Conservation (phyloP, 2,888 invertebrate genomes). For the Eurytoma adleriae region DNA sequence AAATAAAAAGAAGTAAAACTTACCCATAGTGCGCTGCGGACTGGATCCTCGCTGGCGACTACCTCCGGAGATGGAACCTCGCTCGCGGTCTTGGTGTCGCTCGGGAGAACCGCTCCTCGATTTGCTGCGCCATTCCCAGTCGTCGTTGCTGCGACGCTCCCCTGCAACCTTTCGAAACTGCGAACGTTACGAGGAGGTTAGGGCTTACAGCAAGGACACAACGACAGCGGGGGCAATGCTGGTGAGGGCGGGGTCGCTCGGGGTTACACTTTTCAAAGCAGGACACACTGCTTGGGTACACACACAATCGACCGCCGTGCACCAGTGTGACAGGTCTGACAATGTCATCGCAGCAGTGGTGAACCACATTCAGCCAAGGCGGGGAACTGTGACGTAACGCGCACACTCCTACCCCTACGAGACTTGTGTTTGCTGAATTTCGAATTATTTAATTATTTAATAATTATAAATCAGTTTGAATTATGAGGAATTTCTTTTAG, state of each 20-base stretch:
- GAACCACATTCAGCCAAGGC: conserved; percentile 4
- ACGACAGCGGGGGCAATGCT: conserved; percentile 19
- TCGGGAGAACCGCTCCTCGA: conserved; percentile 74
- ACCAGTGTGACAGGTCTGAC: background rate
- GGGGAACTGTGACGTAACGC: background rate
- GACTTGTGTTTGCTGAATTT: too few species aligned
- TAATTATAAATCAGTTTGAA: too few species aligned
- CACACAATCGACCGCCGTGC: too few species aligned
- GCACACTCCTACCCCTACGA: too few species aligned
- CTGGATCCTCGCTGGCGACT: conserved; percentile 68
- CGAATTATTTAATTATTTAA: too few species aligned
- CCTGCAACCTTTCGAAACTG: conserved; percentile 77
- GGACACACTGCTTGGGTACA: background rate
- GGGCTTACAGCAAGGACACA: conserved; percentile 46
- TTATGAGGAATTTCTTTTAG: too few species aligned
- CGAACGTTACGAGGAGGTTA: conserved; percentile 67
- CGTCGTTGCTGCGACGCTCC: conserved; percentile 73
- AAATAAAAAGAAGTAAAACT: conserved; percentile 30
- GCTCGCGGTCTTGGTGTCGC: conserved; percentile 74
- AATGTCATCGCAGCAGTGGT: background rate
- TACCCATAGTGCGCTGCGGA: conserved; percentile 68
- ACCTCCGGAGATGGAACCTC: conserved; percentile 24
- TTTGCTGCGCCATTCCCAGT: conserved; percentile 75
- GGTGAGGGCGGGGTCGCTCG: background rate
- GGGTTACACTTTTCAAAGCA: background rate